These are phyloP conservation scores for Hyposoter didymator DNA, from an alignment of 2,888 invertebrate genomes.

Conservation along the genomic window DNA sequence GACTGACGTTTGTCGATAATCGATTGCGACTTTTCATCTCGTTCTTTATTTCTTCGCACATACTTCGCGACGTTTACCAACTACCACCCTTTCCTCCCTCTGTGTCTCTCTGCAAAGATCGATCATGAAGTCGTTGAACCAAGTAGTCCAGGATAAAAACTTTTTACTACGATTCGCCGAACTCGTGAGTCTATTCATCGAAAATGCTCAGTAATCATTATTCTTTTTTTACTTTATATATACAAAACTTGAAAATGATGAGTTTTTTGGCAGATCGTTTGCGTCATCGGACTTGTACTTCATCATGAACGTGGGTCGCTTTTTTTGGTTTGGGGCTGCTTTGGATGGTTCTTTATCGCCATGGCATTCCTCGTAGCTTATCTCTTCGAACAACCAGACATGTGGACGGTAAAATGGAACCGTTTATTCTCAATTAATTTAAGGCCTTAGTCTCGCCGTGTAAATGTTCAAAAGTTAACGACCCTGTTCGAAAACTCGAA, in stretches of 20 bases:
- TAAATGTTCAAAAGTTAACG: background rate
- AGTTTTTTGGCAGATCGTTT: slow-evolving; percentile 49
- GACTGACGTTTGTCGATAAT: slow-evolving; percentile 32
- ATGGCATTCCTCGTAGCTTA: slow-evolving; percentile 65
- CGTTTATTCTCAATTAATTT: background rate
- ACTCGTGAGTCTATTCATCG: slow-evolving; percentile 57
- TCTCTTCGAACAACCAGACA: slow-evolving; percentile 67
- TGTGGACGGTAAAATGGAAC: slow-evolving; percentile 66
- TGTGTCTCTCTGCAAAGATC: background rate
- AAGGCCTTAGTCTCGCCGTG: background rate
- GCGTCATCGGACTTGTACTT: slow-evolving; percentile 58
- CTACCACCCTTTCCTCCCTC: background rate
- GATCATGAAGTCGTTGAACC: slow-evolving; percentile 43
- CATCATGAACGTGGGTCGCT: slow-evolving; percentile 25
- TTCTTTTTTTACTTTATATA: background rate
- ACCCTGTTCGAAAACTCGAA: background rate
- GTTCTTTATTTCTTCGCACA: background rate
- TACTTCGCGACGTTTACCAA: background rate
- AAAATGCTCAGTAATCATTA: background rate
- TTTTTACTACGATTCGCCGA: slow-evolving; percentile 61
- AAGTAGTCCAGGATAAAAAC: slow-evolving; percentile 59
- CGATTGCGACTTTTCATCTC: background rate
- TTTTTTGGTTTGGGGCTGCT: slow-evolving; percentile 58
- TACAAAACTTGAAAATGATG: background rate
- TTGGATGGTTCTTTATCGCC: slow-evolving; percentile 70